Base-by-base conservation (phyloP, 2,888 invertebrate species). In the Deroplatys truncata region DNA sequence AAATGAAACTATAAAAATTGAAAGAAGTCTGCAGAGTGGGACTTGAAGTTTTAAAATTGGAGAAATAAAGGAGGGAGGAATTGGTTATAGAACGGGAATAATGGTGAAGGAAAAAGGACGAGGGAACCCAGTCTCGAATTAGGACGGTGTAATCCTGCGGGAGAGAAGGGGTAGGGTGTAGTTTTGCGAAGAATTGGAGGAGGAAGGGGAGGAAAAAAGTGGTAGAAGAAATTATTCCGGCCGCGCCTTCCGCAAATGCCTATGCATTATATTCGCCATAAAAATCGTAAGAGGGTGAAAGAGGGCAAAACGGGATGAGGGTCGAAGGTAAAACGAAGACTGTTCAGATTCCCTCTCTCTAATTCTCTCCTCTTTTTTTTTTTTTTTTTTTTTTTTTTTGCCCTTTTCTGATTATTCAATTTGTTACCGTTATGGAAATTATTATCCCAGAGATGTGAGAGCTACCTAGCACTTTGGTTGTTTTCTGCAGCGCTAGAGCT, bases 201-300 rank as follows among this genome's bases (percentile, higher is more conserved):
- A 88, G 88, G 84, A 43, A 49, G 25, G 56, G 35, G 82, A 35
- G 2, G 25, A 28, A 56, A 28, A 83, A 15, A 83, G 87, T 15
- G 82, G 82, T 82, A 31, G 28, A 87, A 87, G 87, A 83, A 83
- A 87, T 86, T 86, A 82, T 35, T 20, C 82, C 29, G n/a, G 82
- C 83, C 82, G 83, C 87, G 87, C 83, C 87, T 87, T 83, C 87
- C 87, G 35, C 87, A 87, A 87, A 87, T 87, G 87, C 87, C 87
- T 35, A 87, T 87, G 87, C 83, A 87, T 87, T 87, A 87, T 87
- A 87, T 82, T 87, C 82, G 83, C 90, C 89, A 90, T 90, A 90
- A 90, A 89, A 90, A 90, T 90, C 89, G 90, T 88, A 87, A 86
- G 90, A 88, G 84, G 89, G 89, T 90, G 90, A 89, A 86, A 89